Evolutionary conservation across 53 echinoderm and acorn worm genomes (phyloP), one percentile per base, ranked within the genome.

Genomic region (Temnopleurus reevesii): DNA sequence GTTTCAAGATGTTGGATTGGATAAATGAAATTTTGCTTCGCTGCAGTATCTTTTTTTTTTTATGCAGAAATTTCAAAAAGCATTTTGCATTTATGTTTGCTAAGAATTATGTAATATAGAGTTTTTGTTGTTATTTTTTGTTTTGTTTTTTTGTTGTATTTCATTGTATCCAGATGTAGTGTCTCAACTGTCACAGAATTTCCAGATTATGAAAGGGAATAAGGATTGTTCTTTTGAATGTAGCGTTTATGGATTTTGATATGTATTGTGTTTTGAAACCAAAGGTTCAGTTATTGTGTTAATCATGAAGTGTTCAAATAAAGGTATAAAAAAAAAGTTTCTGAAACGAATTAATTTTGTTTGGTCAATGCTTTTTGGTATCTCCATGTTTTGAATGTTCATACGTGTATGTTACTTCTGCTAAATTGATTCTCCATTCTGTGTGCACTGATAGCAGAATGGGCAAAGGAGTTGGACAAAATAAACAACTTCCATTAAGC

Each of bases 271-370:
- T 61, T 41, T 21, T 6, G 23, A 71, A 71, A 71, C 71, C 71
- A 71, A 41, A 71, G 43, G 19, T 71, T 71, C 21, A 21, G 23
- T n/a, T 71, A 71, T 71, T 71, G 71, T 71, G 71, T 71, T 63
- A 4, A 36, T 71, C 19, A 41, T 3, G 0, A 71, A n/a, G 71
- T 71, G 71, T 71, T 71, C n/a, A 41, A n/a, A 71, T 71, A 71
- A 71, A 71, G 8, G 41, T 21, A 71, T 43, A 71, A 66, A 66
- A 66, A 19, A 38, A 66, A 41, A 64, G 65, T 64, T 66, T 66
- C 71, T 66, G 38, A 66, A 71, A n/a, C n/a, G 30, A 71, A 21
- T 38, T 19, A 8, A 3, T 56, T 12, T 49, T 47, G 47, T 12
- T 47, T 49, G n/a, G n/a, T n/a, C n/a, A n/a, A n/a, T n/a, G n/a